phyloP scores from a whole-genome alignment of 2,797 vertebrate species.

The Ambastaia sidthimunki region DNA sequence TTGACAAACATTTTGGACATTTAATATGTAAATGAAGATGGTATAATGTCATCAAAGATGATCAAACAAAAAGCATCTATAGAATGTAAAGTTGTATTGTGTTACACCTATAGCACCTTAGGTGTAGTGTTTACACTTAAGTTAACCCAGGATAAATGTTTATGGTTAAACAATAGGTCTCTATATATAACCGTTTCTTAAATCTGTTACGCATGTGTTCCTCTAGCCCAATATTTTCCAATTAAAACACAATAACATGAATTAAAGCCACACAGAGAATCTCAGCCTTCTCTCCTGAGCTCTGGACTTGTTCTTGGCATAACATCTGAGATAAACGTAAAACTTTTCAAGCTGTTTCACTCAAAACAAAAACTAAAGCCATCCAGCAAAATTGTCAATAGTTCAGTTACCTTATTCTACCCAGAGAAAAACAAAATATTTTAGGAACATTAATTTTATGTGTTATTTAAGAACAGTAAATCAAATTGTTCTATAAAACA shows the following conservation, averaged over 20 bases:
- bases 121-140: background rate
- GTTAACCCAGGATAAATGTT: conserved; percentile 16
- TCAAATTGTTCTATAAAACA: background rate
- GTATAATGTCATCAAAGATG: background rate
- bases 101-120: conserved; percentile 14
- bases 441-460: no score
- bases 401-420: background rate
- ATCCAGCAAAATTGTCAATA: conserved; percentile 14
- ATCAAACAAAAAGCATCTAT: background rate
- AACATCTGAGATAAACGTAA: conserved; percentile 31
- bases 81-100: conserved; percentile 20
- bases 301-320: conserved; percentile 39
- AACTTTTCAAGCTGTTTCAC: conserved; percentile 36
- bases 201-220: conserved; percentile 48
- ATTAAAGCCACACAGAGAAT: conserved; percentile 19
- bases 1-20: no score
- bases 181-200: background rate
- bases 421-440: no score
- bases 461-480: background rate
- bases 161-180: conserved; percentile 3
- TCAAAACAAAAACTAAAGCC: conserved; percentile 28
- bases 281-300: conserved; percentile 7
- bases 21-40: no score
- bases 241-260: conserved; percentile 37
- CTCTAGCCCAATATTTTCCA: conserved; percentile 19